These are phyloP conservation scores for Apocheima hispidaria DNA, from an alignment of 2,888 invertebrate genomes.

Conservation along the genomic window DNA sequence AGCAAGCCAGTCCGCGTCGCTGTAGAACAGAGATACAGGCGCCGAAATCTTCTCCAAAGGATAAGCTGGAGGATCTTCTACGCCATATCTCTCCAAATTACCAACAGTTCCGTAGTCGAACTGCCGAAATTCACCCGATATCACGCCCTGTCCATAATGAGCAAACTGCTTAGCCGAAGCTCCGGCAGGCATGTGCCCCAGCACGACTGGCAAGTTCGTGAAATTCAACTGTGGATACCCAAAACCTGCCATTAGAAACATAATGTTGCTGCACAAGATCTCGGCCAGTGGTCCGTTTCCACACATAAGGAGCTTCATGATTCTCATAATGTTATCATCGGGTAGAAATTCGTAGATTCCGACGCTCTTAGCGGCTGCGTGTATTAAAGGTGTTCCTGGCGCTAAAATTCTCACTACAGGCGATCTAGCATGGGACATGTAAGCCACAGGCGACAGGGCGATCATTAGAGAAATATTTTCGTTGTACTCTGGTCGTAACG, in stretches of 20 bases:
- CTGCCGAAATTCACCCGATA: slow-evolving; percentile 62
- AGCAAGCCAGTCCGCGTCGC: slow-evolving; percentile 88
- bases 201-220: slow-evolving; percentile 84
- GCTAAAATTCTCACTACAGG: slow-evolving; percentile 66
- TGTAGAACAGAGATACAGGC: slow-evolving; percentile 71
- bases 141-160: slow-evolving; percentile 83
- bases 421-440: slow-evolving; percentile 70
- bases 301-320: slow-evolving; percentile 76
- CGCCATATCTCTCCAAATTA: slow-evolving; percentile 64
- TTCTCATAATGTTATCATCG: slow-evolving; percentile 75
- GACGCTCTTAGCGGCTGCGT: slow-evolving; percentile 62
- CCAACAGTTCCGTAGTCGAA: slow-evolving; percentile 65
- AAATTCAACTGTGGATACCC: slow-evolving; percentile 85
- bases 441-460: slow-evolving; percentile 87
- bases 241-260: slow-evolving; percentile 87
- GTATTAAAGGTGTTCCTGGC: slow-evolving; percentile 55
- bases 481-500: slow-evolving; percentile 84
- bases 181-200: slow-evolving; percentile 84
- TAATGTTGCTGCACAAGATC: slow-evolving; percentile 84
- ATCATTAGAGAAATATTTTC: slow-evolving; percentile 82
- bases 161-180: slow-evolving; percentile 80
- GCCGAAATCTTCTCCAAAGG: slow-evolving; percentile 57
- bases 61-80: slow-evolving; percentile 62
- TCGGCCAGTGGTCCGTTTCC: slow-evolving; percentile 72
- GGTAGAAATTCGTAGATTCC: slow-evolving; percentile 89